Evolutionary conservation across 2,888 invertebrate genomes (phyloP).

Genomic region (Xanthorhoe designata): DNA sequence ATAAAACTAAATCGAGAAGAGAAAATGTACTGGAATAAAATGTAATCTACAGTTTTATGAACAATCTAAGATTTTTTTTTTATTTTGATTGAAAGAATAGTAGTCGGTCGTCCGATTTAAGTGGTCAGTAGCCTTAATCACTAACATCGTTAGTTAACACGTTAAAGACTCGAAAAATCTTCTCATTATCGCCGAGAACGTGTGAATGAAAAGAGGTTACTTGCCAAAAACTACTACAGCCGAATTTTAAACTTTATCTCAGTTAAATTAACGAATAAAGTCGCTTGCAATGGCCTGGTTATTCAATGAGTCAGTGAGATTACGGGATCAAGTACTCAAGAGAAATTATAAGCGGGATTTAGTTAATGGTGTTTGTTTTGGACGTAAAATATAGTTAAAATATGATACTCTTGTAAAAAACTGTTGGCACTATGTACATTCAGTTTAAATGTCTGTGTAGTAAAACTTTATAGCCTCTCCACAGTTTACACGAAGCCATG

Average conservation of each 20-base stretch:
- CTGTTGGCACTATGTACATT: background rate
- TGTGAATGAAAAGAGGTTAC: slow-evolving; percentile 39
- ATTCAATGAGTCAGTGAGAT: slow-evolving; percentile 30
- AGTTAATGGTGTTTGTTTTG: slow-evolving; percentile 26
- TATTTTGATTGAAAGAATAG: too few species aligned
- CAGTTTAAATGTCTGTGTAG: background rate
- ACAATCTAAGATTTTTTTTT: background rate
- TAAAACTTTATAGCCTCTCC: too few species aligned
- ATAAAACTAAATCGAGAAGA: too few species aligned
- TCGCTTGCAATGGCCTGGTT: background rate
- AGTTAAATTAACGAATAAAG: slow-evolving; percentile 4
- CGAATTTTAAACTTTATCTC: slow-evolving; percentile 9
- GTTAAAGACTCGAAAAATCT: slow-evolving; percentile 23
- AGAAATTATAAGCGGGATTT: slow-evolving; percentile 33
- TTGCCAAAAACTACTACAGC: slow-evolving; percentile 31
- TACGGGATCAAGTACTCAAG: slow-evolving; percentile 27
- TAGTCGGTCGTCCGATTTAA: background rate
- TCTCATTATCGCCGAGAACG: slow-evolving; percentile 29
- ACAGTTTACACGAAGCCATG: too few species aligned
- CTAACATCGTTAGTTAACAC: slow-evolving; percentile 27
- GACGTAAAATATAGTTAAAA: slow-evolving; percentile 22
- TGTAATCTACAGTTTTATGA: too few species aligned
- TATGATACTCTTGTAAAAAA: slow-evolving; percentile 9
- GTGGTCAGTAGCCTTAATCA: slow-evolving; percentile 8
- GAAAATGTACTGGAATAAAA: too few species aligned